Evolutionary conservation across 2,797 vertebrate genomes (phyloP).

Genomic region (Scarus forsteni): DNA sequence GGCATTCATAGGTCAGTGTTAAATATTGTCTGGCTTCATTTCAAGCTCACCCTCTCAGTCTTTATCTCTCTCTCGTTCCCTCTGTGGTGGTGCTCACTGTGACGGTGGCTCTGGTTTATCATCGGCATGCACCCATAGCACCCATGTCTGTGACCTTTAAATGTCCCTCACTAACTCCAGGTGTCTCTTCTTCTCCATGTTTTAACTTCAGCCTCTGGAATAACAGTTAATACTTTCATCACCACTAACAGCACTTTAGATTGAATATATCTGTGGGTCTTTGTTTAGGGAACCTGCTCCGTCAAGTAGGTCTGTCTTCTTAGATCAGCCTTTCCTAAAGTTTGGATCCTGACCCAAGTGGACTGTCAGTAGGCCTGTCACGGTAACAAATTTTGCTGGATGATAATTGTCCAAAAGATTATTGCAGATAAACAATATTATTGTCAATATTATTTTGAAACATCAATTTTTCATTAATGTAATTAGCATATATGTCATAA

Average conservation of each 20-base stretch:
- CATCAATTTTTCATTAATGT: too few relatives aligned
- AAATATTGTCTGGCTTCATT: constrained; percentile 75
- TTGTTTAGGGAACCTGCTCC: neutral
- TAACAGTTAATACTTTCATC: constrained; percentile 3
- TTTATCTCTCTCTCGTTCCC: constrained; percentile 34
- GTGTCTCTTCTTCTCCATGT: constrained; percentile 32
- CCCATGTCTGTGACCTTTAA: constrained; percentile 63
- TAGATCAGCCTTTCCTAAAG: neutral
- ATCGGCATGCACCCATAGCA: constrained; percentile 77
- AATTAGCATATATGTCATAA: too few relatives aligned
- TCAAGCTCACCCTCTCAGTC: constrained; percentile 70
- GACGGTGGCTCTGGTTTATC: constrained; percentile 75
- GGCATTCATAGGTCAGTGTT: constrained; percentile 71
- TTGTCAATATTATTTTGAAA: too few relatives aligned
- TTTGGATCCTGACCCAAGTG: too few relatives aligned
- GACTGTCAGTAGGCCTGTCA: too few relatives aligned
- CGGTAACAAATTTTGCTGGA: too few relatives aligned
- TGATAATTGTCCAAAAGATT: too few relatives aligned
- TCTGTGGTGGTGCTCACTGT: constrained; percentile 71
- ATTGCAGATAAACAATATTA: too few relatives aligned
- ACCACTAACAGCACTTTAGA: constrained; percentile 7
- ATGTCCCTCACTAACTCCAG: constrained; percentile 58
- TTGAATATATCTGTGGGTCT: neutral
- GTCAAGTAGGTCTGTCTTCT: constrained; percentile 10
- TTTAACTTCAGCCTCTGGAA: constrained; percentile 8